Evolutionary conservation across 2,113 vertebrate genomes (phyloP), one percentile per base, ranked within the genome.

Genomic region (Heterochromis multidens): DNA sequence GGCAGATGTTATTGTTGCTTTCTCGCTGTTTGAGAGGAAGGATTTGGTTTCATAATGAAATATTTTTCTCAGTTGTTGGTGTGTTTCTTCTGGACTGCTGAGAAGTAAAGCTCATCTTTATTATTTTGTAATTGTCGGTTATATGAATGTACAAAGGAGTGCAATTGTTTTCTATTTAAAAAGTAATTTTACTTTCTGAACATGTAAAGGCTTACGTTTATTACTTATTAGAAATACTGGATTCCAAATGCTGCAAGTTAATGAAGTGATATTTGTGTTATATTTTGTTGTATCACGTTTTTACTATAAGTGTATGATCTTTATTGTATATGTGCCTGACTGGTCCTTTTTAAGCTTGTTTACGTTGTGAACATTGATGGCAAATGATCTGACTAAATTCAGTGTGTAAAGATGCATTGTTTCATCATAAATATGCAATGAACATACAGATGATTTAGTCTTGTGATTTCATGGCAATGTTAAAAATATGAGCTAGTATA

Each of bases 101-200:
- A 89, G 86, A 90, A 82, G 81, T 86, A 91, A 94, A 95, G 91
- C 92, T 94, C 87, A 72, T 89, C 58, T 81, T 57, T 65, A 13
- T 56, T 93, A 82, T 89, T 91, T 83, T 90, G 82, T 77, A 77
- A 74, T 91, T 90, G 88, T 95, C 92, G 88, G 90, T 89, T 93
- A 88, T 92, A 88, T 96, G 96, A 96, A 96, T 96, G 96, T 96
- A 96, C 90, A 95, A 93, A 94, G 91, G 95, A 95, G 95, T 96
- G 95, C 94, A 96, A 95, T 96, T 93, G 85, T 92, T 94, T 94
- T 93, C 83, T 95, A 95, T 96, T 96, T 96, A 96, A 96, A 95
- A 80, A 94, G 81, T 89, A 80, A 80, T 84, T 90, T 91, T 91
- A 82, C 82, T 91, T 89, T 84, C 84, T 88, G 85, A 87, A 91